These are phyloP conservation scores for Saccopteryx bilineata DNA, from an alignment of 2,113 vertebrate genomes.

Conservation along the genomic window DNA sequence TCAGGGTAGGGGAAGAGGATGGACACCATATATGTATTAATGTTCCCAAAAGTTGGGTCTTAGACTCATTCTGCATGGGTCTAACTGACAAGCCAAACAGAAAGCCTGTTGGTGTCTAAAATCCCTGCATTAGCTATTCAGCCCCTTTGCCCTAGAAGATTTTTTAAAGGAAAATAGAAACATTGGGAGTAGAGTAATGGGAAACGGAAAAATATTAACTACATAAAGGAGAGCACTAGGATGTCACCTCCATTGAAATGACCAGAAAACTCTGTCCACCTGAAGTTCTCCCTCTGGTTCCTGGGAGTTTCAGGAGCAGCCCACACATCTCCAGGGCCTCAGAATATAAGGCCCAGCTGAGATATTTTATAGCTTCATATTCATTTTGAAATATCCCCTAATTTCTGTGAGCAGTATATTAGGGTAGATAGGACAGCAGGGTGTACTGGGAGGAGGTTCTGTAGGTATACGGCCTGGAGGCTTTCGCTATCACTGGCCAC, in stretches of 20 bases:
- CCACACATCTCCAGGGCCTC: background rate
- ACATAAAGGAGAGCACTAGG: background rate
- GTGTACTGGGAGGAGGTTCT: background rate
- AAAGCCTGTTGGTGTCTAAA: background rate
- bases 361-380: background rate
- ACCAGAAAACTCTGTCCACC: background rate
- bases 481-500: constrained; percentile 71
- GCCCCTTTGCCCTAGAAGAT: background rate
- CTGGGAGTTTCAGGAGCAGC: background rate
- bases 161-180: constrained; percentile 29
- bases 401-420: background rate
- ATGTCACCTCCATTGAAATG: background rate
- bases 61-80: background rate
- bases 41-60: background rate
- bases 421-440: background rate
- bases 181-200: background rate
- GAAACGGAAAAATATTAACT: background rate
- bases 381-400: too few species aligned
- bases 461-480: background rate
- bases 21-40: background rate
- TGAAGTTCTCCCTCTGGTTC: background rate
- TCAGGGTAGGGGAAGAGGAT: background rate
- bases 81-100: background rate
- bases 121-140: background rate
- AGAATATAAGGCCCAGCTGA: background rate